A percentile compares a stretch with the other conserved stretches of the same genome.
phyloP scores from a whole-genome alignment of 2,888 invertebrate species.

The Anorthoa munda region DNA sequence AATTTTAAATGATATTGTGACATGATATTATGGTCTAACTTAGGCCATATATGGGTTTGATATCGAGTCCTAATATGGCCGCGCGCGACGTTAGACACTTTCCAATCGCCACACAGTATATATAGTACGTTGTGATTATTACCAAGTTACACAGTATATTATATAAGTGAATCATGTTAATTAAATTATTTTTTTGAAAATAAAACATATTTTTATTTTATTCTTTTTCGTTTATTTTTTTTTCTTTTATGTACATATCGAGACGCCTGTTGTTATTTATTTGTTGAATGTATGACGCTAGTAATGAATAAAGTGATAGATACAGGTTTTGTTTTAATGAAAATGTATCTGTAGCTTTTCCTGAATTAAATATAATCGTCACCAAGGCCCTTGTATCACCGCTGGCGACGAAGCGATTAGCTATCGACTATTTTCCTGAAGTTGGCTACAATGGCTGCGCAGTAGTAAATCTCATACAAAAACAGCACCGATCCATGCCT shows the following conservation, averaged over 20 bases:
- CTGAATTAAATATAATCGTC: not conserved
- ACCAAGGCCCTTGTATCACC: no score
- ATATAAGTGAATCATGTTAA: constrained; percentile 75
- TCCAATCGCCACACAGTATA: constrained; percentile 72
- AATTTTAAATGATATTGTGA: constrained; percentile 61
- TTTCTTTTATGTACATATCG: constrained; percentile 63
- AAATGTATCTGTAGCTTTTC: constrained; percentile 9
- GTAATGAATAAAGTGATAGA: constrained; percentile 69
- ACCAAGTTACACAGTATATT: constrained; percentile 75
- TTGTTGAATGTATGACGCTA: constrained; percentile 62
- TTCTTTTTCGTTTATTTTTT: constrained; percentile 64
- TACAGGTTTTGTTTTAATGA: constrained; percentile 54
- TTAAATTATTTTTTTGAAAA: constrained; percentile 80
- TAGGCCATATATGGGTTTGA: constrained; percentile 23
- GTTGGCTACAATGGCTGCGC: no score
- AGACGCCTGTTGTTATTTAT: constrained; percentile 61
- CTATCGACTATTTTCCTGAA: no score
- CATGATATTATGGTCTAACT: constrained; percentile 51
- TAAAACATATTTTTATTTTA: constrained; percentile 77
- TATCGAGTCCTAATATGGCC: constrained; percentile 38
- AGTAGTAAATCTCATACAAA: no score
- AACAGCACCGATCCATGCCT: no score
- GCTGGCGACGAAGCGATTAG: no score
- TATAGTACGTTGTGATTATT: constrained; percentile 71
- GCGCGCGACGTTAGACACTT: constrained; percentile 68